phyloP scores from a whole-genome alignment of 2,797 vertebrate species.

The Anguilla obscura region DNA sequence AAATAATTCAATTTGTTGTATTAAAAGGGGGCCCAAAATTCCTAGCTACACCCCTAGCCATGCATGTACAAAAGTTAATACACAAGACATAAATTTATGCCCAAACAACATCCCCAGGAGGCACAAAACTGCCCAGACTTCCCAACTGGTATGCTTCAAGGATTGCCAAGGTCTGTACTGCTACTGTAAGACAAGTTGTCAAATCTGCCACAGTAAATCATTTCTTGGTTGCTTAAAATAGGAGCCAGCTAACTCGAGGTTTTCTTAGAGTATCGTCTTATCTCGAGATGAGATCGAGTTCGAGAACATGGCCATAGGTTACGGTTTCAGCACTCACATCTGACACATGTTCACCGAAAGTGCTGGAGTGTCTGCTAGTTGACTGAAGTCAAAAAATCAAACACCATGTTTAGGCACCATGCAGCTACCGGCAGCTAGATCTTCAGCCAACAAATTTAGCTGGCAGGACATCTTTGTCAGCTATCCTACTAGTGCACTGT shows the following conservation, averaged over 20 bases:
- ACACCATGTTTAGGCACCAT: not conserved
- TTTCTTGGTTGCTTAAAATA: constrained; percentile 44
- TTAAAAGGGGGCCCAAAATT: no score
- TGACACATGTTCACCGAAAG: constrained; percentile 32
- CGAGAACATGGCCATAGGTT: constrained; percentile 24
- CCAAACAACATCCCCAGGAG: not conserved
- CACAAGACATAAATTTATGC: not conserved
- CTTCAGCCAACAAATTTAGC: constrained; percentile 23
- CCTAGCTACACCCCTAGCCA: no score
- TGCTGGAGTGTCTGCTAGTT: not conserved
- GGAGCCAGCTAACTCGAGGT: constrained; percentile 49
- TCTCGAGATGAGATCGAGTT: constrained; percentile 42
- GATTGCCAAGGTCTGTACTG: not conserved
- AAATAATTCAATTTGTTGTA: no score
- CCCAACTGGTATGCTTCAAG: not conserved
- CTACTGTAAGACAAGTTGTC: constrained; percentile 8
- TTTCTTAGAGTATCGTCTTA: constrained; percentile 33
- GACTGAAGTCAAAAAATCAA: constrained; percentile 3
- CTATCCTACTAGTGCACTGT: not conserved
- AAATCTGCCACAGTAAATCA: constrained; percentile 4
- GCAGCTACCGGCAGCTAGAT: not conserved
- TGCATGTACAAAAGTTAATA: not conserved
- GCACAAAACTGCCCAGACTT: not conserved
- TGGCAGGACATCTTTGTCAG: constrained; percentile 12
- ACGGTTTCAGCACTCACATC: constrained; percentile 43